Conservation (phyloP, 2,797 vertebrate species). For the Dipus sagitta region DNA sequence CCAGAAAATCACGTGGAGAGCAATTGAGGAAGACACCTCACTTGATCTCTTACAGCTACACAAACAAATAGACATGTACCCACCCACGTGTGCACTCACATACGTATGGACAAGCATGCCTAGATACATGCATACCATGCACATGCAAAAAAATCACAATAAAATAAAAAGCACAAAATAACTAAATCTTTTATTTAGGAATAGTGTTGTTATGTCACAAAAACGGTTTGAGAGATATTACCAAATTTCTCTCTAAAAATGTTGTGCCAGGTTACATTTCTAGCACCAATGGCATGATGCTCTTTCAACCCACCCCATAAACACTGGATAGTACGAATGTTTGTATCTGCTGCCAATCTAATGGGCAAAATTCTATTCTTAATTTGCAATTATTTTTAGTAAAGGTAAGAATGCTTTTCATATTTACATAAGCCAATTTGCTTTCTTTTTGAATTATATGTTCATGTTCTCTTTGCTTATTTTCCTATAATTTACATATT, state of each 20-base stretch:
- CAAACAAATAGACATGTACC: too few relatives aligned
- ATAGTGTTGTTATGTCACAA: neutral
- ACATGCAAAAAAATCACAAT: too few relatives aligned
- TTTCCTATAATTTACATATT: neutral
- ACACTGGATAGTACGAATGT: neutral
- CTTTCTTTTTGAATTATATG: conserved; percentile 21
- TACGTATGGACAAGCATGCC: too few relatives aligned
- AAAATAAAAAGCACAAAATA: neutral
- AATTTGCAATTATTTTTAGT: neutral
- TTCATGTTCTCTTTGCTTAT: neutral
- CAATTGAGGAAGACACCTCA: too few relatives aligned
- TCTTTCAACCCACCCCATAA: neutral
- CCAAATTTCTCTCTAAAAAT: conserved; percentile 47
- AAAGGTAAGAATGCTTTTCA: conserved; percentile 3
- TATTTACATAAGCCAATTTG: conserved; percentile 9
- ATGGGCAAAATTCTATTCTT: neutral
- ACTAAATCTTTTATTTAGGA: conserved; percentile 30
- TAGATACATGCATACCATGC: too few relatives aligned
- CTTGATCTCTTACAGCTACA: too few relatives aligned
- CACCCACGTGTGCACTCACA: too few relatives aligned
- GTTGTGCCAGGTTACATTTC: conserved; percentile 24
- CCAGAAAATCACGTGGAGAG: too few relatives aligned
- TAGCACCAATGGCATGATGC: neutral
- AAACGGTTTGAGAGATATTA: neutral
- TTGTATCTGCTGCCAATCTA: neutral